Base-by-base conservation (phyloP, 2,888 invertebrate species). In the Himalopsyche kuldschensis region DNA sequence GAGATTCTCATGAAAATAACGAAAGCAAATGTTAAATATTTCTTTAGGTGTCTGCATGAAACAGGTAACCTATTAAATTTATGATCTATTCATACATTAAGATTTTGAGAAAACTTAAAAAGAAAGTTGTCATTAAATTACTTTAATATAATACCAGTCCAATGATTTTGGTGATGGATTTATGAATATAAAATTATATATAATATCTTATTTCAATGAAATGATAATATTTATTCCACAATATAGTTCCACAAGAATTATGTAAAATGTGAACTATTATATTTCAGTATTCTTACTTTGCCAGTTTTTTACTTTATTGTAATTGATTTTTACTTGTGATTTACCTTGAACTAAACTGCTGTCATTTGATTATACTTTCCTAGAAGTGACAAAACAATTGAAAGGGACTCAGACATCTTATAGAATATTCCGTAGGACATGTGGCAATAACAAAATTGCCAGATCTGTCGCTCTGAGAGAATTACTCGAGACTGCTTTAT, bases 381-480 rank as follows among this genome's bases (percentile, higher is more conserved):
- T 87, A 95, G 96, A 94, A 87, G 89, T 93, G 79, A 91, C 93
- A 84, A 90, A 90, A 76, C 95, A 95, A 82, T 90, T 94, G 1
- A 92, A 92, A 75, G 95, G 95, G 0, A 93, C 94, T 0, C 94
- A 94, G 87, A 93, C 94, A 8, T 93, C 94, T 0, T 93, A 92
- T 82, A 91, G 92, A 0, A 90, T 96, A 41, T 90, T 96, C 0
- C 93, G 93, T 84, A 93, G 94, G 35, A 90, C 95, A 77, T 95
- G 95, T 82, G 88, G 91, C 0, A 94, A 93, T 87, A 94, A 94
- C 17, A 94, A 95, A 88, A 91, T 95, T 17, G 95, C 95, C 0
- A 92, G 96, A 63, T 94, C 95, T 0, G 90, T 95, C 27, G 96
- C 96, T 0, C 88, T 96, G 3, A 90, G 96, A 2, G 95, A 96